These are phyloP conservation scores for Neolamprologus longior DNA, from an alignment of 2,113 vertebrate species.

Conservation along the genomic window DNA sequence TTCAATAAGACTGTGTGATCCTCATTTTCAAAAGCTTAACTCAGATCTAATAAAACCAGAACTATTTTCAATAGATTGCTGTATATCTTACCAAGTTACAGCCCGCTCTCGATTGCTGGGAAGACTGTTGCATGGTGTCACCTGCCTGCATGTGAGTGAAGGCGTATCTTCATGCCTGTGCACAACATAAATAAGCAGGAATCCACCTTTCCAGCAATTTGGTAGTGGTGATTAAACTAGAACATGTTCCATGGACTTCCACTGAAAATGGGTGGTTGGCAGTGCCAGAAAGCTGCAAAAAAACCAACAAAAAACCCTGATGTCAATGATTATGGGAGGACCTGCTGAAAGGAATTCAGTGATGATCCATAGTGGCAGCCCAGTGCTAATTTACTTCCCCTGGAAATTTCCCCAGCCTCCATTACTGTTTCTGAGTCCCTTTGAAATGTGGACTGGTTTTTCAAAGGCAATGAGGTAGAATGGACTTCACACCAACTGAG, in stretches of 20 bases:
- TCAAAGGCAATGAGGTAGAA: neutral
- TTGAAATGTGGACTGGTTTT: neutral
- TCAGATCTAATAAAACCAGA: neutral
- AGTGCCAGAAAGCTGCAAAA: neutral
- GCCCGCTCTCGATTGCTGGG: neutral
- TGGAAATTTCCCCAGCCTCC: neutral
- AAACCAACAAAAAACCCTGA: rapidly evolving
- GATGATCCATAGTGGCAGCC: neutral
- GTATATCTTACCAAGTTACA: neutral
- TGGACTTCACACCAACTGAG: neutral
- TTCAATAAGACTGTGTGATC: rapidly evolving
- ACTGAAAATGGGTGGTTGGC: neutral
- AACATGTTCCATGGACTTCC: neutral
- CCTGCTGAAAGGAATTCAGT: neutral
- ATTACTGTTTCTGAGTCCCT: neutral
- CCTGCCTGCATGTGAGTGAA: neutral
- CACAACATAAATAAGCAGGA: neutral
- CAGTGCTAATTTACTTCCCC: neutral
- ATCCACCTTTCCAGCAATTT: neutral
- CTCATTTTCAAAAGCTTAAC: neutral
- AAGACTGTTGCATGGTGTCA: neutral
- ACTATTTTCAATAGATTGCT: neutral
- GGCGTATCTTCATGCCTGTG: neutral
- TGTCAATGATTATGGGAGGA: neutral
- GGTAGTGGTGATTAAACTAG: neutral